A percentile compares a stretch with the other conserved stretches of the same genome.
Evolutionary conservation across 2,888 invertebrate species (phyloP).

Genomic region (Leuctra nigra): DNA sequence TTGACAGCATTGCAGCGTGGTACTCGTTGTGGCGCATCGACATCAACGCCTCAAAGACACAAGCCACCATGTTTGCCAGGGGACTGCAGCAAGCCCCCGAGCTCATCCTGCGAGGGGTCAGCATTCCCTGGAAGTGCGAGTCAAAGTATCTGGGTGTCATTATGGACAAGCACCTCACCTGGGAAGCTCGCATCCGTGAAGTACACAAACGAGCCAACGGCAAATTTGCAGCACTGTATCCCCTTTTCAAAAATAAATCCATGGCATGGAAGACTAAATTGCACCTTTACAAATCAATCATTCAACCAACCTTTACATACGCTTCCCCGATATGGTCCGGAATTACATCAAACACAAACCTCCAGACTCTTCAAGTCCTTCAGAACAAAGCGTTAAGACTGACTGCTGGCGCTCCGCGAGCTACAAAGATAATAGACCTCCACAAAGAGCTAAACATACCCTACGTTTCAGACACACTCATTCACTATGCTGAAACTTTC

Average conservation of each 20-base stretch:
- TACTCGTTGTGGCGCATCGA: not conserved
- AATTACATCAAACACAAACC: not conserved
- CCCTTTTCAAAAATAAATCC: not conserved
- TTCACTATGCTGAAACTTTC: too few relatives aligned
- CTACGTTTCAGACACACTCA: not conserved
- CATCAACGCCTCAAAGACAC: not conserved
- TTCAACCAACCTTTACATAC: not conserved
- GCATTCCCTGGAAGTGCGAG: not conserved
- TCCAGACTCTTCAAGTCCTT: not conserved
- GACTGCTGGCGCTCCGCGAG: not conserved
- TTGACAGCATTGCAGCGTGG: slow-evolving; percentile 1
- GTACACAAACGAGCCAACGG: not conserved
- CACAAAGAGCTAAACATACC: not conserved
- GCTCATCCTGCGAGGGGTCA: not conserved
- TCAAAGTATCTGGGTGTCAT: slow-evolving; percentile 5
- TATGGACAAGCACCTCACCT: slow-evolving; percentile 4
- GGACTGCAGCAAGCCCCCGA: not conserved
- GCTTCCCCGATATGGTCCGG: not conserved
- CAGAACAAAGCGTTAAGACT: not conserved
- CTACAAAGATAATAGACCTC: not conserved
- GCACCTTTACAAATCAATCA: not conserved
- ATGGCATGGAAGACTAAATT: not conserved
- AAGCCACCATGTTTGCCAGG: slow-evolving; percentile 3
- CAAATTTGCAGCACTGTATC: too few relatives aligned
- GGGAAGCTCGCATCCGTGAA: too few relatives aligned